Evolutionary conservation across 2,797 vertebrate genomes (phyloP).

Genomic region (Melanitta fusca): DNA sequence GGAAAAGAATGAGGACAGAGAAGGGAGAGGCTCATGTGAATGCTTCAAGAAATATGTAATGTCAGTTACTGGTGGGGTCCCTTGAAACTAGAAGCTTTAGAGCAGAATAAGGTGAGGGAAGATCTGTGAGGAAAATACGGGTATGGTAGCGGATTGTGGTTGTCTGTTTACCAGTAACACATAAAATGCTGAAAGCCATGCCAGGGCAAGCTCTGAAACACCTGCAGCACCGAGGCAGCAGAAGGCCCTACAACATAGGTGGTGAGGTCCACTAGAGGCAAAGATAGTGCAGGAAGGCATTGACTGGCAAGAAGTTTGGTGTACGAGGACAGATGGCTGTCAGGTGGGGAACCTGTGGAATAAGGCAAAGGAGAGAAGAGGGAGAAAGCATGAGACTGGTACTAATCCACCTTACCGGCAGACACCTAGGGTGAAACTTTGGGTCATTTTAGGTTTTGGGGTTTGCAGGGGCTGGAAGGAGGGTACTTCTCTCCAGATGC

Average conservation of each 20-base stretch:
- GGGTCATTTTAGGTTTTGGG: not conserved
- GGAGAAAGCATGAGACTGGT: not conserved
- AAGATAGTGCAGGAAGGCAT: not conserved
- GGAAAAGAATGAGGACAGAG: constrained; percentile 28
- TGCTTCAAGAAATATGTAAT: constrained; percentile 48
- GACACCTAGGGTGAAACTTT: not conserved
- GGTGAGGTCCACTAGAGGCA: not conserved
- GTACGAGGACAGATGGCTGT: not conserved
- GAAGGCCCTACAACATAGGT: not conserved
- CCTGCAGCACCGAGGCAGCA: not conserved
- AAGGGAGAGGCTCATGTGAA: constrained; percentile 34
- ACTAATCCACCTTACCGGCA: not conserved
- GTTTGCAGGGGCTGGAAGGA: not conserved
- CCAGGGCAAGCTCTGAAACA: not conserved
- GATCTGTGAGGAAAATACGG: not conserved
- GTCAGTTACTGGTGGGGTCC: constrained; percentile 10
- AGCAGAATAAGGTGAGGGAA: not conserved
- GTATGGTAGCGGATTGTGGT: not conserved
- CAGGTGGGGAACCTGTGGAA: not conserved
- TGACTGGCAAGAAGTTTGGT: not conserved
- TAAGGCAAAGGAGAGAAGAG: not conserved
- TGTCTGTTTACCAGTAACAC: not conserved
- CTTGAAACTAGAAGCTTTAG: not conserved
- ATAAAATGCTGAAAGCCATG: not conserved
- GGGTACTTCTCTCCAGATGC: not conserved